A percentile compares a stretch with the other conserved stretches of the same genome.
These are phyloP conservation scores for Papilio elwesi DNA, from an alignment of 2,888 invertebrate species.

Conservation along the genomic window DNA sequence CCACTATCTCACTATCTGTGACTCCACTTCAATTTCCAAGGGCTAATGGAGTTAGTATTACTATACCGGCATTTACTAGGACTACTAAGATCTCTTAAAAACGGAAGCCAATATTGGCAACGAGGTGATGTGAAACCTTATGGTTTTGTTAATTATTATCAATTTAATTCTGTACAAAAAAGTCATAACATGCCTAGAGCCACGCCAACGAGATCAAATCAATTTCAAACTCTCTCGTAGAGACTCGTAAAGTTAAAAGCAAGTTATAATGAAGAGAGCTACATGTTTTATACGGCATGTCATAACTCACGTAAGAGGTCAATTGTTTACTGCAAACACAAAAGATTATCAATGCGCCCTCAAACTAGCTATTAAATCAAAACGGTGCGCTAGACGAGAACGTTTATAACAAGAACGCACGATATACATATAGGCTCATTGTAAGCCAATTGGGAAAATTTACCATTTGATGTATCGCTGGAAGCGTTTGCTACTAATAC, in stretches of 20 bases:
- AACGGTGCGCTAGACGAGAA: constrained; percentile 17
- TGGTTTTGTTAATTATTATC: too few relatives aligned
- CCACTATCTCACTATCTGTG: too few relatives aligned
- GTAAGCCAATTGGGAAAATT: constrained; percentile 9
- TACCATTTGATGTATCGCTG: not conserved
- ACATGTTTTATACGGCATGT: constrained; percentile 31
- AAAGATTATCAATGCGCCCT: constrained; percentile 30
- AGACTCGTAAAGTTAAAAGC: not conserved
- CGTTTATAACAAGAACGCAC: constrained; percentile 23
- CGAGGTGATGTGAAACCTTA: too few relatives aligned
- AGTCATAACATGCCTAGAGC: too few relatives aligned
- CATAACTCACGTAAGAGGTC: constrained; percentile 27
- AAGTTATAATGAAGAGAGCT: constrained; percentile 18
- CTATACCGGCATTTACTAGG: too few relatives aligned
- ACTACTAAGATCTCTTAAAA: too few relatives aligned
- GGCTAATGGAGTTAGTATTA: too few relatives aligned
- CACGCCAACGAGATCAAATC: too few relatives aligned
- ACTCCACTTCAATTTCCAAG: too few relatives aligned
- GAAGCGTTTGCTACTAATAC: not conserved
- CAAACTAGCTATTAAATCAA: constrained; percentile 33
- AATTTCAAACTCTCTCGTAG: too few relatives aligned
- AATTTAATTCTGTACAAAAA: too few relatives aligned
- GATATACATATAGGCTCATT: constrained; percentile 28
- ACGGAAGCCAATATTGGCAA: too few relatives aligned
- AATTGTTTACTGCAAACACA: constrained; percentile 14